A percentile compares a stretch with the other conserved stretches of the same genome.
Evolutionary conservation across 1,140 invertebrate genomes (phyloP).

Genomic region (Schlechtendalia chinensis): DNA sequence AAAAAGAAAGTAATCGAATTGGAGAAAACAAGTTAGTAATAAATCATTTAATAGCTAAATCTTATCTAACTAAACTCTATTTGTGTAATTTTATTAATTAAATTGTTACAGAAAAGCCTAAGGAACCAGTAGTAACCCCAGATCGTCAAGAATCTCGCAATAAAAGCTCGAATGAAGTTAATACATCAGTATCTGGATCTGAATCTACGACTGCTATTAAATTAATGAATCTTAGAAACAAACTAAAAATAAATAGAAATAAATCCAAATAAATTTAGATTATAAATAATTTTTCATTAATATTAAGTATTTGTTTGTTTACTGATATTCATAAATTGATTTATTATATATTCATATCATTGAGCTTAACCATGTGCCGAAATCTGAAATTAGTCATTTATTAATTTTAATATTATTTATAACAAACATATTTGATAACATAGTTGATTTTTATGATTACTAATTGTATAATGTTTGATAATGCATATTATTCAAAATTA

Average conservation of each 20-base stretch:
- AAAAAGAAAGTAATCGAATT: conserved; percentile 37
- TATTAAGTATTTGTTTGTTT: too few relatives aligned
- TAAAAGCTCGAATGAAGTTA: not conserved
- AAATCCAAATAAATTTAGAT: conserved; percentile 9
- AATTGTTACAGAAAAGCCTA: conserved; percentile 14
- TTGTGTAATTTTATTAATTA: not conserved
- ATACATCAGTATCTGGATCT: conserved; percentile 21
- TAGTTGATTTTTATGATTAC: too few relatives aligned
- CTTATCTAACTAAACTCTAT: not conserved
- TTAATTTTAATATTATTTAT: too few relatives aligned
- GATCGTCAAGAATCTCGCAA: not conserved
- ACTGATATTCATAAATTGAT: too few relatives aligned
- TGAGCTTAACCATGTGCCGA: too few relatives aligned
- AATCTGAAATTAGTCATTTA: too few relatives aligned
- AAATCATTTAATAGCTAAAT: not conserved
- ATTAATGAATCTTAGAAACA: conserved; percentile 22
- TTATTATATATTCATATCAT: too few relatives aligned
- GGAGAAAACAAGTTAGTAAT: conserved; percentile 9
- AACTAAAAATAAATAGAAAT: conserved; percentile 28
- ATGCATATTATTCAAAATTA: too few relatives aligned
- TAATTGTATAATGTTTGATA: too few relatives aligned
- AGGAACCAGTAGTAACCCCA: not conserved
- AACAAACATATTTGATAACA: too few relatives aligned
- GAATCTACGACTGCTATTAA: conserved; percentile 23
- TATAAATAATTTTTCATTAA: too few relatives aligned